These are phyloP conservation scores for Halichoeres trimaculatus DNA, from an alignment of 2,113 vertebrate genomes.

Conservation along the genomic window DNA sequence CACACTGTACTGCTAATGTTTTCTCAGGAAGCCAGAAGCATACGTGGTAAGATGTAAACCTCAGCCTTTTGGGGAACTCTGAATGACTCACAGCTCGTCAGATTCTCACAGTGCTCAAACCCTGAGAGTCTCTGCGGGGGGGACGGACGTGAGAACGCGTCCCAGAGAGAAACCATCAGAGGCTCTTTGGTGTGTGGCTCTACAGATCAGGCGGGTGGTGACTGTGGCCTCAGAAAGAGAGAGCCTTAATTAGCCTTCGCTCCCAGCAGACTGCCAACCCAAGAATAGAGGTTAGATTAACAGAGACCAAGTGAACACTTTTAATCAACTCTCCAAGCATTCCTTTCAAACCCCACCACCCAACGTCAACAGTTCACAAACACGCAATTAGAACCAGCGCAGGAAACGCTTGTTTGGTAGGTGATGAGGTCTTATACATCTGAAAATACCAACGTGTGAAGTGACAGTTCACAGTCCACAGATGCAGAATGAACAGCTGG, in stretches of 20 bases:
- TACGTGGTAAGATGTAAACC: constrained; percentile 44
- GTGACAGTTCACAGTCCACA: constrained; percentile 67
- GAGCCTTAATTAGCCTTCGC: constrained; percentile 70
- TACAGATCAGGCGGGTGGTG: constrained; percentile 66
- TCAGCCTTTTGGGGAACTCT: constrained; percentile 25
- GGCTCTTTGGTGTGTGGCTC: constrained; percentile 64
- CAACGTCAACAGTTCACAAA: constrained; percentile 65
- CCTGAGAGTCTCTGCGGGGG: constrained; percentile 33
- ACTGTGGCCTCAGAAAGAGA: constrained; percentile 54
- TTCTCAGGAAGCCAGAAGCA: constrained; percentile 58
- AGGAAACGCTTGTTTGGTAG: constrained; percentile 69
- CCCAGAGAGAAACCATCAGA: constrained; percentile 69
- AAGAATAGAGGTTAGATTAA: constrained; percentile 71
- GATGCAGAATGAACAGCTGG: constrained; percentile 39
- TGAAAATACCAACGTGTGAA: constrained; percentile 73
- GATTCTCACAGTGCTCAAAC: constrained; percentile 50
- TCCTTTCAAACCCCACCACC: constrained; percentile 5
- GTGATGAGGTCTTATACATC: constrained; percentile 68
- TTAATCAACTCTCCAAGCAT: constrained; percentile 72
- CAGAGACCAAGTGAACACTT: constrained; percentile 61
- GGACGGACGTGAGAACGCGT: constrained; percentile 64
- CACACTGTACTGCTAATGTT: constrained; percentile 37
- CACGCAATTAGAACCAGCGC: constrained; percentile 57
- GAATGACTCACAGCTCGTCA: constrained; percentile 23
- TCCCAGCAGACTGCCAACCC: constrained; percentile 58